Conservation (phyloP, 2,888 invertebrate genomes). For the Ochlodes sylvanus region DNA sequence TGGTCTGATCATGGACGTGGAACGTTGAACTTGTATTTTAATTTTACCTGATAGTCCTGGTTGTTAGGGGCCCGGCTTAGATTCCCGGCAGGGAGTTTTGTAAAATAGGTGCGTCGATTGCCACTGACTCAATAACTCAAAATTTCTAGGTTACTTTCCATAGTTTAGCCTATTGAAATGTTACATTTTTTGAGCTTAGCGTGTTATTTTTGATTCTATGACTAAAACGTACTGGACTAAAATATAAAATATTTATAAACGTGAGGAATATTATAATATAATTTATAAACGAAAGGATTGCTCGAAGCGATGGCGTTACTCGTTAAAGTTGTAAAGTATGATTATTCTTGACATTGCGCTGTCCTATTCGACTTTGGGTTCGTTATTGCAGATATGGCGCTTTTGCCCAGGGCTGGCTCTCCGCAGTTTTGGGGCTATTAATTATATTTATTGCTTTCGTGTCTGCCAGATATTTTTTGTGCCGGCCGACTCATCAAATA, state of each 20-base stretch:
- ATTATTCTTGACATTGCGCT: conserved; percentile 26
- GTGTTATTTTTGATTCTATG: too few species aligned
- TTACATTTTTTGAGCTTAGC: too few species aligned
- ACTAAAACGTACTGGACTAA: too few species aligned
- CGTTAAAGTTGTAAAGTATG: not conserved
- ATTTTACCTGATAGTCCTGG: not conserved
- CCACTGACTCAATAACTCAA: too few species aligned
- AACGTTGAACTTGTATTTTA: not conserved
- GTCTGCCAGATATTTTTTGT: conserved; percentile 1
- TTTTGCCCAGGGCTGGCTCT: conserved; percentile 16
- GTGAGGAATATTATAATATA: too few species aligned
- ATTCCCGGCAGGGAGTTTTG: too few species aligned
- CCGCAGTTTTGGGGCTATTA: not conserved
- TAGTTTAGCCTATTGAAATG: too few species aligned
- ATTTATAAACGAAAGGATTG: too few species aligned
- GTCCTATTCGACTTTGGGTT: conserved; percentile 22
- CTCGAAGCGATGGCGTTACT: too few species aligned
- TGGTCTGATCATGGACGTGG: not conserved
- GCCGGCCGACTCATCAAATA: not conserved
- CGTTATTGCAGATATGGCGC: conserved; percentile 7
- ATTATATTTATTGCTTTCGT: conserved; percentile 12
- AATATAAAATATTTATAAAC: too few species aligned
- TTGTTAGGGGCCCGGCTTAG: not conserved
- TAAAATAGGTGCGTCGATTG: too few species aligned
- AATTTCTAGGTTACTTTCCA: too few species aligned